Base-by-base conservation (phyloP, 2,113 vertebrate genomes). In the Nanorana parkeri region DNA sequence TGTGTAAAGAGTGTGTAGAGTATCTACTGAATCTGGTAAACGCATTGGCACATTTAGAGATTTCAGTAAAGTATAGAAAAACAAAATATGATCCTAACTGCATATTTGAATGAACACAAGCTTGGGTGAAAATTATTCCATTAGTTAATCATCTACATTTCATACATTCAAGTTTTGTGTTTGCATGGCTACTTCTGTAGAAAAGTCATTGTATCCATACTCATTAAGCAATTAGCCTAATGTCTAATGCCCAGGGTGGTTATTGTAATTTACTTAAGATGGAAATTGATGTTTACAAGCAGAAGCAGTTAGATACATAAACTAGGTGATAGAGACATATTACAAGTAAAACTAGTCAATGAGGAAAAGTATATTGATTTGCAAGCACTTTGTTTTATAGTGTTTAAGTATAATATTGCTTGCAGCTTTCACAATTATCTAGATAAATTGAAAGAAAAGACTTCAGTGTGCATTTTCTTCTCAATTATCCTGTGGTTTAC, bases 401-500 rank as follows among this genome's bases (percentile, higher is more conserved):
- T 81, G 80, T 81, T 66, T 81, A 74, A 58, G 69, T 64, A 66
- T 81, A 75, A 81, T 81, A 75, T 81, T 75, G 60, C 80, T 75
- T 58, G 80, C 69, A 81, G 80, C 69, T 81, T 81, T 81, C 68
- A 47, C 80, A 76, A 83, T 83, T 76, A 83, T 76, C 72, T 76
- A 76, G 80, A 83, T 83, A 75, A 68, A 83, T 76, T 83, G 80
- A 76, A 55, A 67, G 64, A 76, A 83, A 83, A 82, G 21, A 82
- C 63, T 68, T 76, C 63, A 76, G 71, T 68, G 63, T 83, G 80
- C 80, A 83, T 68, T 76, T 83, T 83, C n/a, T 83, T 83, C 64
- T 76, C 80, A 68, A 76, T 83, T 83, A 83, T 75, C 72, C 65
- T 83, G 71, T 64, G 61, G 71, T 83, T 76, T 83, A 83, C 63